phyloP scores from a whole-genome alignment of 2,797 vertebrate genomes.

The Lepus oiostolus region DNA sequence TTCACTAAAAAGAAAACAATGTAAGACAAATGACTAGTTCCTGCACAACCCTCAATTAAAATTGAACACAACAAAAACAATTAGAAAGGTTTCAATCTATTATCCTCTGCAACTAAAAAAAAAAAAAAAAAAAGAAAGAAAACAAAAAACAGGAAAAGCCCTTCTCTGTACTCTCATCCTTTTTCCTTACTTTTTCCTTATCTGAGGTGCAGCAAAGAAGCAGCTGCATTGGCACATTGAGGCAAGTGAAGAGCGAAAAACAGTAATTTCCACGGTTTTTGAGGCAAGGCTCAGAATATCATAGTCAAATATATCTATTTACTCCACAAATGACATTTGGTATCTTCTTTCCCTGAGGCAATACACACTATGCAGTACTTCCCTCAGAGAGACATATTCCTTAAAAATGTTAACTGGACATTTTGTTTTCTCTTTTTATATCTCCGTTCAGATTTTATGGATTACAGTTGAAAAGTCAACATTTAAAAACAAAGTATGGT shows the following conservation, averaged over 20 bases:
- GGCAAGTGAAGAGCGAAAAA: neutral
- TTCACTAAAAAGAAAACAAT: neutral
- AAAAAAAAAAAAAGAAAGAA: no score
- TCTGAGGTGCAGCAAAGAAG: slow-evolving; percentile 23
- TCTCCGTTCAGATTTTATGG: slow-evolving; percentile 34
- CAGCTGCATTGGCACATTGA: neutral
- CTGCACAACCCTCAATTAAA: neutral
- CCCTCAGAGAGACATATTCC: slow-evolving; percentile 7
- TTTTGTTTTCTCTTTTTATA: slow-evolving; percentile 51
- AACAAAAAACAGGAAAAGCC: neutral
- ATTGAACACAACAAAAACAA: slow-evolving; percentile 50
- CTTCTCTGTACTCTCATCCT: neutral
- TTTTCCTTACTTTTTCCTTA: slow-evolving; percentile 16
- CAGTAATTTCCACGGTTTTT: neutral
- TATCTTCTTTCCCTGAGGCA: slow-evolving; percentile 54
- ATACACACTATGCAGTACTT: neutral
- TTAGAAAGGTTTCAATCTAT: neutral
- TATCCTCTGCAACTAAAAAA: neutral
- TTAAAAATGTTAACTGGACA: slow-evolving; percentile 43
- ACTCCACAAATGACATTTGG: slow-evolving; percentile 54
- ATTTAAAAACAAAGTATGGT: slow-evolving; percentile 63
- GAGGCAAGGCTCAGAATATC: slow-evolving; percentile 28
- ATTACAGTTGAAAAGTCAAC: slow-evolving; percentile 71
- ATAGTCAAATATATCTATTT: slow-evolving; percentile 55
- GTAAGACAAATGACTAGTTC: neutral